Evolutionary conservation across 2,113 vertebrate species (phyloP).

Genomic region (Corythornis madagascariensis): DNA sequence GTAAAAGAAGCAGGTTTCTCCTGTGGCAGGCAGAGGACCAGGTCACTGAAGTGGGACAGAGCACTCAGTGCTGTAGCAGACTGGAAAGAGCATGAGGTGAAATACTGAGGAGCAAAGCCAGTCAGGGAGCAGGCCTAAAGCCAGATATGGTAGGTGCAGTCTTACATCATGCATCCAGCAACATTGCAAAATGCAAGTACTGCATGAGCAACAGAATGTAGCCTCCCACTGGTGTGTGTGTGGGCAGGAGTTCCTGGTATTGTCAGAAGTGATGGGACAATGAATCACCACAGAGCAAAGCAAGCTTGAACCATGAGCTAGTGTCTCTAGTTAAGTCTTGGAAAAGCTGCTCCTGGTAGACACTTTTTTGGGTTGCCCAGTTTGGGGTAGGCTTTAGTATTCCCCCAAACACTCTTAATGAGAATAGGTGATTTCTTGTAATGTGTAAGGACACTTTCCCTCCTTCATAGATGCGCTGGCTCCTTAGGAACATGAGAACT

Average conservation of each 20-base stretch:
- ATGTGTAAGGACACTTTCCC: background rate
- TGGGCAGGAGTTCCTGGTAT: background rate
- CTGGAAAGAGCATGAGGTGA: background rate
- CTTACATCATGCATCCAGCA: background rate
- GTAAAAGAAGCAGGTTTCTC: background rate
- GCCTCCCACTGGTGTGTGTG: fast-evolving
- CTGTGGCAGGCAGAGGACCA: background rate
- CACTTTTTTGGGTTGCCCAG: background rate
- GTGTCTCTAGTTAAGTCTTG: background rate
- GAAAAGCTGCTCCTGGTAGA: background rate
- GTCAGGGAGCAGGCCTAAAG: background rate
- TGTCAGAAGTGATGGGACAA: background rate
- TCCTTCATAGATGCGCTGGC: background rate
- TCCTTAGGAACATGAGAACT: background rate
- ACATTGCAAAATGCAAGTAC: background rate
- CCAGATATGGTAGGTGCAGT: fast-evolving
- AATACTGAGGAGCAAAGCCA: background rate
- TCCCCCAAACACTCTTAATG: background rate
- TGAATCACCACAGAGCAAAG: fast-evolving
- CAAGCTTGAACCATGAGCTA: background rate
- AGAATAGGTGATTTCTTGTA: background rate
- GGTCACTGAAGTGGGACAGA: background rate
- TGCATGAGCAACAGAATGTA: background rate
- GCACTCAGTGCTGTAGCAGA: background rate
- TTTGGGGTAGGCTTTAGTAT: background rate